Evolutionary conservation across 1,140 invertebrate genomes (phyloP), one percentile per base, ranked within the genome.

Genomic region (Eufriesea mexicana): DNA sequence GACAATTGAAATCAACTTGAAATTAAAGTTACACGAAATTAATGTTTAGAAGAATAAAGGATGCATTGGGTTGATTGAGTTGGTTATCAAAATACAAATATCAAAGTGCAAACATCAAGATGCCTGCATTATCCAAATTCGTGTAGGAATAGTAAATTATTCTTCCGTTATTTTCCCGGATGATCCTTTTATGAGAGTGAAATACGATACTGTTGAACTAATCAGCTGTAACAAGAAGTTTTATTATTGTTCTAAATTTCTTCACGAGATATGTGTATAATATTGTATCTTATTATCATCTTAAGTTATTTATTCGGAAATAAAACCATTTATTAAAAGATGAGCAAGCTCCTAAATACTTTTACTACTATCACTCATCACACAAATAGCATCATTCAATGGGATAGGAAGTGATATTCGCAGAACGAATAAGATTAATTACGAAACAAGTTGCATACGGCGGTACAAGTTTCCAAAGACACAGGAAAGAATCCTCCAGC

Each of bases 401-500:
- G 1, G 1, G 35, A 35, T 35, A 35, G 35, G 35, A 1, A 35
- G 35, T 35, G 35, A 35, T 35, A 35, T 35, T 35, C 35, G 35
- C 4, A 35, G 35, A 35, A 4, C 35, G 35, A 35, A 35, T 1
- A 35, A 35, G 4, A 35, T 35, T 35, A 35, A 35, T 8, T 35
- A 9, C 1, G 18, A 5, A 16, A 62, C 35, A 35, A 18, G 8
- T 18, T 62, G 55, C 64, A 47, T 86, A 86, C 88, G 23, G 61
- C 28, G 0, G 67, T 89, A 28, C 59, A 79, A 28, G 86, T 88
- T 45, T 84, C 84, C 68, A 90, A 79, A 0, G 88, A 89, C 16
- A 89, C 70, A 8, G 88, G 83, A 55, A 86, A 89, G 42, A 86
- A 88, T 12, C 86, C 86, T n/a, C 86, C 82, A 18, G 88, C 89